Evolutionary conservation across 2,113 vertebrate species (phyloP).

Genomic region (Aviceda subcristata): DNA sequence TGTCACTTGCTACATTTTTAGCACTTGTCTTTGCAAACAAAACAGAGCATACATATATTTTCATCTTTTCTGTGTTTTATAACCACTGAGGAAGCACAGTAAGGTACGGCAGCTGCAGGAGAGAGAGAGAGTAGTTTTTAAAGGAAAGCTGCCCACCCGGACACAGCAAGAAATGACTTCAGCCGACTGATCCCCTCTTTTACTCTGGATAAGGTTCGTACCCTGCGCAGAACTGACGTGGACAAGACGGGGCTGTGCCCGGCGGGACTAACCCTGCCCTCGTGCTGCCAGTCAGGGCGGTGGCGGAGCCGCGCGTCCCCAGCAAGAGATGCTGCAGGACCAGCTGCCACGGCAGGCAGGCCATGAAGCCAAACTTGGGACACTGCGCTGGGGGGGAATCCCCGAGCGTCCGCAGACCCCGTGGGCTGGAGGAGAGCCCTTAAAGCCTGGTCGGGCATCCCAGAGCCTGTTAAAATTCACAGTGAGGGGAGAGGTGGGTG

Average conservation of each 20-base stretch:
- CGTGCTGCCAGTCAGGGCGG: neutral
- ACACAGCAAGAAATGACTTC: neutral
- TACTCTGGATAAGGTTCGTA: neutral
- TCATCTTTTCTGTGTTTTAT: neutral
- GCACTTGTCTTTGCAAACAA: neutral
- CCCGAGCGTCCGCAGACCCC: neutral
- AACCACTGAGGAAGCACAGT: neutral
- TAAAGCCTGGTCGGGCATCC: neutral
- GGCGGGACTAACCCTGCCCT: neutral
- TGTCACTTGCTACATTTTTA: neutral
- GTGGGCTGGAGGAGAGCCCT: neutral
- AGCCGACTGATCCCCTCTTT: neutral
- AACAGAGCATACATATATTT: neutral
- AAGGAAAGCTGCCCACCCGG: accelerated
- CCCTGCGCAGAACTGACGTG: neutral
- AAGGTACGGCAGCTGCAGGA: accelerated
- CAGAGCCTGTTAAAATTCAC: neutral
- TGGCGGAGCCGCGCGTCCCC: neutral
- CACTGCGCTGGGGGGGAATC: neutral
- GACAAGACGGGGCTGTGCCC: neutral
- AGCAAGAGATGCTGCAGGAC: neutral
- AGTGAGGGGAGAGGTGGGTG: neutral
- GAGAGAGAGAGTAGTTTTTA: neutral
- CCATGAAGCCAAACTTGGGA: neutral
- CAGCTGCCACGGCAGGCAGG: neutral